Evolutionary conservation across 2,797 vertebrate genomes (phyloP), one percentile per base, ranked within the genome.

Genomic region (Cryptoblepharus egeriae): DNA sequence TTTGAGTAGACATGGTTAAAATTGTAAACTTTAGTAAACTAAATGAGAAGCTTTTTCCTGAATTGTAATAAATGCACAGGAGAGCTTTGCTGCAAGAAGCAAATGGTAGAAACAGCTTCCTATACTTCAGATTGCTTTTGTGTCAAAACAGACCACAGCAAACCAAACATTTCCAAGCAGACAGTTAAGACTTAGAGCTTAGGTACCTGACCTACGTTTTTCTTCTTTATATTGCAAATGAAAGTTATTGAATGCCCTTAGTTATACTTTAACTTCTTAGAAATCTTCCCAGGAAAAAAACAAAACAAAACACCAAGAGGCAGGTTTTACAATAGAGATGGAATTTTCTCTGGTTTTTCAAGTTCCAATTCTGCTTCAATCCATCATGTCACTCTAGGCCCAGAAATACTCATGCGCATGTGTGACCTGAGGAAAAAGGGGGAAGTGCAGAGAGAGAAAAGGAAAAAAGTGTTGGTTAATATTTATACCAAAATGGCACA

Each of bases 241-340:
- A 91, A 94, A 94, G 93, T 86, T 90, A 89, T 92, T 96, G 95
- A 98, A 96, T 96, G 89, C 93, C 88, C 81, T 92, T 93, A 96
- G 98, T 99, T 99, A 99, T 95, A 98, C 93, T 98, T 99, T 99
- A 99, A 99, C 98, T 96, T 89, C 93, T 93, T 84, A 95, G 96
- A 95, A 97, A 94, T 91, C 92, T 88, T 89, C 83, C 85, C 88
- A 88, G 83, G 87, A 91, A 91, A 91, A 91, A 91, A 84, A 88
- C 76, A 91, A 91, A 85, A 89, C 76, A 71, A 70, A 77, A 55
- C 55, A 80, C 84, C 68, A 88, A 91, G 88, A 94, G 88, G 89
- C 89, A 89, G 85, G 87, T 80, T 88, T 93, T 91, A 96, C 95
- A 96, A 96, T 95, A 92, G 91, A 82, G 88, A 89, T 73, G 89